A percentile compares a stretch with the other conserved stretches of the same genome.
Evolutionary conservation across 2,113 vertebrate species (phyloP).

Genomic region (Cheilinus undulatus): DNA sequence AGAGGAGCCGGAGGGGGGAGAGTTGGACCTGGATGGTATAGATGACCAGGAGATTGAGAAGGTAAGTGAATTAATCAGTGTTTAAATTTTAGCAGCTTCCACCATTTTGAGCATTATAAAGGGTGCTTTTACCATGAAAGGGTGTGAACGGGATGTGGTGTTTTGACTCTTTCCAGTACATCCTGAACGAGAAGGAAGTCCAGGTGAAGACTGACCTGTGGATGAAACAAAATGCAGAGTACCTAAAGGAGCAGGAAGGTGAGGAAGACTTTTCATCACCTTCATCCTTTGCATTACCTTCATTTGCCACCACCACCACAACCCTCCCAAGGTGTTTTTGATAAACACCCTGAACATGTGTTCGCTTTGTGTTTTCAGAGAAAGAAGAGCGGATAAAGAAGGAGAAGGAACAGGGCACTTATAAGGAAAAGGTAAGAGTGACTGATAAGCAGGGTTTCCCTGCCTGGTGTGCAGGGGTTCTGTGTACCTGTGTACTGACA

Average conservation of each 20-base stretch:
- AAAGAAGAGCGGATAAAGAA: slow-evolving; percentile 95
- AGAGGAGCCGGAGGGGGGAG: slow-evolving; percentile 85
- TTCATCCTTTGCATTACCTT: background rate
- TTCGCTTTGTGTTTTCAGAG: slow-evolving; percentile 82
- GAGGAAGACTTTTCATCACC: background rate
- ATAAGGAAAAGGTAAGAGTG: slow-evolving; percentile 93
- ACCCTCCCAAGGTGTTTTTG: too few species aligned
- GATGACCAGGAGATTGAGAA: slow-evolving; percentile 96
- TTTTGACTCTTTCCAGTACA: slow-evolving; percentile 87
- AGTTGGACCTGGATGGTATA: slow-evolving; percentile 94
- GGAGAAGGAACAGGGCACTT: slow-evolving; percentile 97
- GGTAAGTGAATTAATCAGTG: slow-evolving; percentile 77
- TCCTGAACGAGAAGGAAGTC: slow-evolving; percentile 92
- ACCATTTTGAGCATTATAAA: background rate
- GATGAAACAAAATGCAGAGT: slow-evolving; percentile 97
- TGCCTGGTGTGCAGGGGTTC: background rate
- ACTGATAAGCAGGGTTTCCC: background rate
- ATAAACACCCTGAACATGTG: too few species aligned
- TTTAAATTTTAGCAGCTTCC: too few species aligned
- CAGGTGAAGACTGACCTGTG: slow-evolving; percentile 94
- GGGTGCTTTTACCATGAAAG: slow-evolving; percentile 35
- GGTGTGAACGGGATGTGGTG: background rate
- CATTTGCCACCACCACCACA: background rate
- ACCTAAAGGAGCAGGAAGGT: slow-evolving; percentile 96
- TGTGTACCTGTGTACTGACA: too few species aligned